Evolutionary conservation across 2,888 invertebrate species (phyloP), one percentile per base, ranked within the genome.

Genomic region (Tetheella fluctuosa): DNA sequence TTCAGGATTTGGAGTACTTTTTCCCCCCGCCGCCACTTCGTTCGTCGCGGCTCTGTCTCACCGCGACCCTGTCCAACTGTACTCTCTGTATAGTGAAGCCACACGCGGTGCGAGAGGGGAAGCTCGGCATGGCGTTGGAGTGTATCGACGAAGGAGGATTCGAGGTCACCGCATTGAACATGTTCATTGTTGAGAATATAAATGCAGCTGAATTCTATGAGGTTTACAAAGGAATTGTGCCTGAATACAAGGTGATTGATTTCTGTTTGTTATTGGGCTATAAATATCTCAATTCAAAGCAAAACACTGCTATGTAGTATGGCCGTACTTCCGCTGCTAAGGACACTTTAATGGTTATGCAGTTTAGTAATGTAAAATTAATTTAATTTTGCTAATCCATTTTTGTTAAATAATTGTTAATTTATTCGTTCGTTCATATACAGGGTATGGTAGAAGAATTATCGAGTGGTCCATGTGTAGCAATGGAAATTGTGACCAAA

Each of bases 181-280:
- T 97, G 95, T 95, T 96, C 71, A 93, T 95, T 64, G 93, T 99
- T 73, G 97, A 96, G 73, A 95, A 95, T 65, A 94, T 96, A 0
- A 97, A 98, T 84, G 97, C 97, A 6, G 97, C 97, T 74, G 98
- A 98, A 84, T 98, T 98, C 89, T 95, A 96, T 79, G 98, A 98
- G 90, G 96, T 98, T 4, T 99, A 99, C 85, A 97, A 97, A 83
- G 98, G 98, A 1, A 97, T 98, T 58, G 94, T 97, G 42, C 95
- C 95, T 0, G 97, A 97, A 76, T 96, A 95, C 81, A 94, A 95
- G 83, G 96, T 96, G 34, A 23, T 37, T 79, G 76, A 85, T 74
- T 20, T 39, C 59, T n/a, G 23, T 54, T 20, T 7, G 20, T 48
- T 20, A 48, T 39, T n/a, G n/a, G n/a, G n/a, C 39, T 39, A n/a